These are phyloP conservation scores for Catotricha subobsoleta DNA, from an alignment of 2,888 invertebrate genomes.

Conservation along the genomic window DNA sequence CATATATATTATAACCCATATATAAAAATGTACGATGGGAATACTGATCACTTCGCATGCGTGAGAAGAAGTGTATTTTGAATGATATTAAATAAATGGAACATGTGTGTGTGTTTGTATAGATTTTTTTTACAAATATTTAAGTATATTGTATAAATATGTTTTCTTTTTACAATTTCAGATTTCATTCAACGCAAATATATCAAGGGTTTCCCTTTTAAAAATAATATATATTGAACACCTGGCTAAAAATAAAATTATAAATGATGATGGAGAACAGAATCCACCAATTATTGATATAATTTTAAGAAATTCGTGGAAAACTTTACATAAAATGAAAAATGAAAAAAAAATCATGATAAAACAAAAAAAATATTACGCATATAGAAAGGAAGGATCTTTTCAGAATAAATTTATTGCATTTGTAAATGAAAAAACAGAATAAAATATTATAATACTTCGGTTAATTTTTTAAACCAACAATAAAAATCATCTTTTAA, in stretches of 20 bases:
- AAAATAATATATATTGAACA: not conserved
- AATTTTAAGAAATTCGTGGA: not conserved
- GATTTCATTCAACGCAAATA: not conserved
- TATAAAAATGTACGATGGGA: no score
- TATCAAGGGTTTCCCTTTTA: not conserved
- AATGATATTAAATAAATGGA: no score
- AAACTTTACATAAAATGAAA: not conserved
- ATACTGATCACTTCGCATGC: no score
- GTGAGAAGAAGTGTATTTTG: no score
- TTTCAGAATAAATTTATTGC: no score
- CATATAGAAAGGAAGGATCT: no score
- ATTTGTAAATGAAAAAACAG: not conserved
- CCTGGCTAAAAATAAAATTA: not conserved
- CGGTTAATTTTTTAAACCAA: not conserved
- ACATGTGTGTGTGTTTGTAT: no score
- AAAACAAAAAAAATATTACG: no score
- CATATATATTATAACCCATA: no score
- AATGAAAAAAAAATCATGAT: not conserved
- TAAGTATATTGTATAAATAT: no score
- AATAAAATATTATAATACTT: not conserved
- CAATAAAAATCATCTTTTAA: not conserved
- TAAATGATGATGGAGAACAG: not conserved
- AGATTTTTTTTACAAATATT: no score
- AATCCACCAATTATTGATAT: not conserved
- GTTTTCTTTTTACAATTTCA: not conserved